Percentiles rank a stretch among this genome's conserved stretches.
These are phyloP conservation scores for Drosophila sordidula DNA, from an alignment of 2,888 invertebrate genomes.

Conservation along the genomic window DNA sequence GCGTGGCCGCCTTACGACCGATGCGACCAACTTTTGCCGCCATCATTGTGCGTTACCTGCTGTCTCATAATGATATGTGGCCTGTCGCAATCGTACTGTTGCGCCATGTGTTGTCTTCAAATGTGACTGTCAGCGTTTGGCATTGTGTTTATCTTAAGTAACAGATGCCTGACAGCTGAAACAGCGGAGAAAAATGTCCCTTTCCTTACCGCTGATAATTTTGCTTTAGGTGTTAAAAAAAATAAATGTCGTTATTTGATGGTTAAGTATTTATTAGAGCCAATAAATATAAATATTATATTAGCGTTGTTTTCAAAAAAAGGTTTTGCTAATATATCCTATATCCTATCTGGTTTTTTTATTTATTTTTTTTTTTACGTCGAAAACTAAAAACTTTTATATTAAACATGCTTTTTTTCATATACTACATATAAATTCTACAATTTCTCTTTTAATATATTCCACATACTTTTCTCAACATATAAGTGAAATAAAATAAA, in stretches of 20 bases:
- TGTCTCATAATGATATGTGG: constrained; percentile 47
- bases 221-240: not conserved
- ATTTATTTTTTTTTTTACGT: no score
- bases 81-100: constrained; percentile 2
- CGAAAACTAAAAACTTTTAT: no score
- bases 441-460: no score
- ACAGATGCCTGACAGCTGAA: constrained; percentile 1
- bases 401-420: no score
- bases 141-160: constrained; percentile 42
- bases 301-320: no score
- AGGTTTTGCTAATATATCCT: no score
- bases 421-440: no score
- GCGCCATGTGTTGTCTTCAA: constrained; percentile 32
- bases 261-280: not conserved
- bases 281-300: no score
- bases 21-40: constrained; percentile 17
- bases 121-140: constrained; percentile 41
- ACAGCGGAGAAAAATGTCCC: not conserved
- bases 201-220: not conserved
- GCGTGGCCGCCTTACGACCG: constrained; percentile 35
- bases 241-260: not conserved
- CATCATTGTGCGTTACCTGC: constrained; percentile 30
- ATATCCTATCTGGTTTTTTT: no score
- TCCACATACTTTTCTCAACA: no score
- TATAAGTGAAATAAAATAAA: no score